Base-by-base conservation (phyloP, 2,113 vertebrate genomes). In the Tragulus kanchil region DNA sequence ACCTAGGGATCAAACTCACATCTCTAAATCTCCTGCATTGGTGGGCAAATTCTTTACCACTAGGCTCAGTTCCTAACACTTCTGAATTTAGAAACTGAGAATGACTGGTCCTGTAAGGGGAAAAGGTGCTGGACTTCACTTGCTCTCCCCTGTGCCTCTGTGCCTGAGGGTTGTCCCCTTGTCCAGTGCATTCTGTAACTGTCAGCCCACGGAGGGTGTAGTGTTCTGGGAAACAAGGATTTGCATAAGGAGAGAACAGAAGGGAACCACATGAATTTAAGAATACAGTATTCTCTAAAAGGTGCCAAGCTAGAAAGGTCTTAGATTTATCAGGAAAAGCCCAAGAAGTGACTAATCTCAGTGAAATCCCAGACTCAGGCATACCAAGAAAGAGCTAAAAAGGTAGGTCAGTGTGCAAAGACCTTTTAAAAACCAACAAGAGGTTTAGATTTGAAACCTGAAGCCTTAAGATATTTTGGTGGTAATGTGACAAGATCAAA, bases 21-120 rank as follows among this genome's bases (percentile, higher is more conserved):
- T 36, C 36, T 36, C 36, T 36, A 36, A 36, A 36, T 36, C 36
- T 36, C 36, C 36, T 36, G 36, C 36, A 36, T 36, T 36, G 36
- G 36, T 36, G 36, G 36, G 36, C 36, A 36, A 36, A 36, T 36
- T 36, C 36, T 36, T 36, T 36, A 36, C 36, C 36, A 36, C 36
- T 36, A 36, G 36, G 36, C 36, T 84, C 15, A 25, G 36, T 36
- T 15, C 9, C 17, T 42, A 45, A 7, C 17, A 45, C 56, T 50
- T 77, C 75, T 78, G 26, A 82, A 54, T 84, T 71, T 69, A 88
- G 93, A 90, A 90, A 87, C 42, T 21, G 45, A 73, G 25, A 56
- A 19, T 1, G 8, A 9, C 1, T 45, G 62, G 2, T 64, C 19
- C 61, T 45, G 0, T 36, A 48, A 10, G 16, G 8, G 28, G 25